These are phyloP conservation scores for Piscicola geometra DNA, from an alignment of 2,888 invertebrate species.

Conservation along the genomic window DNA sequence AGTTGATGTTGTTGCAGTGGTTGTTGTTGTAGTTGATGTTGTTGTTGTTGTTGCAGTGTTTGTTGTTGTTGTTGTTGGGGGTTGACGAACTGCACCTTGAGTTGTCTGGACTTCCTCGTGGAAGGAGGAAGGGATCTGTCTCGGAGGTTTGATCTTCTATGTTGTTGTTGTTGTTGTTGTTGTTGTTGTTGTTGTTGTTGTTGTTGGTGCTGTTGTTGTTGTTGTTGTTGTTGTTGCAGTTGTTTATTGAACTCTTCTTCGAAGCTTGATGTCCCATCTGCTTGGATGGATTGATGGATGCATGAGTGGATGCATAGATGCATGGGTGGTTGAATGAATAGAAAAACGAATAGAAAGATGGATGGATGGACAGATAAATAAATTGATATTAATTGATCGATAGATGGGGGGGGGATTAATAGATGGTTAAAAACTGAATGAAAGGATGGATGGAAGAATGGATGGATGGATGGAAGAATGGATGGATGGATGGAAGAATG, in stretches of 20 bases:
- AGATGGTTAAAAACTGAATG: no score
- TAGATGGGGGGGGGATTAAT: no score
- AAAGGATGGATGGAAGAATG: no score
- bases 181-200: conserved; percentile 7
- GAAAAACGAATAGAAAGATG: no score
- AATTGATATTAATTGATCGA: no score
- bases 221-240: conserved; percentile 6
- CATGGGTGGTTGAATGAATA: no score
- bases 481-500: no score
- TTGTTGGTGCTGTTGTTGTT: neutral
- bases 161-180: neutral
- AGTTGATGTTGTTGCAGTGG: neutral
- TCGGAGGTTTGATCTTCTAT: conserved; percentile 23
- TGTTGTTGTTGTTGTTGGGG: neutral
- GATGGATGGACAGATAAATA: no score
- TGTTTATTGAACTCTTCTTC: neutral
- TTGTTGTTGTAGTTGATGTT: neutral
- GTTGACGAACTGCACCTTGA: conserved; percentile 24
- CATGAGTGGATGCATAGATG: no score
- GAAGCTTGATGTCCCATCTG: no score
- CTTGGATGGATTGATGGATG: no score
- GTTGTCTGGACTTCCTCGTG: conserved; percentile 13
- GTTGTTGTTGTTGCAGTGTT: neutral
- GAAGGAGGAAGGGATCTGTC: conserved; percentile 28
- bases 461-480: no score